These are phyloP conservation scores for Tenebrio molitor DNA, from an alignment of 1,140 invertebrate genomes.

Conservation along the genomic window DNA sequence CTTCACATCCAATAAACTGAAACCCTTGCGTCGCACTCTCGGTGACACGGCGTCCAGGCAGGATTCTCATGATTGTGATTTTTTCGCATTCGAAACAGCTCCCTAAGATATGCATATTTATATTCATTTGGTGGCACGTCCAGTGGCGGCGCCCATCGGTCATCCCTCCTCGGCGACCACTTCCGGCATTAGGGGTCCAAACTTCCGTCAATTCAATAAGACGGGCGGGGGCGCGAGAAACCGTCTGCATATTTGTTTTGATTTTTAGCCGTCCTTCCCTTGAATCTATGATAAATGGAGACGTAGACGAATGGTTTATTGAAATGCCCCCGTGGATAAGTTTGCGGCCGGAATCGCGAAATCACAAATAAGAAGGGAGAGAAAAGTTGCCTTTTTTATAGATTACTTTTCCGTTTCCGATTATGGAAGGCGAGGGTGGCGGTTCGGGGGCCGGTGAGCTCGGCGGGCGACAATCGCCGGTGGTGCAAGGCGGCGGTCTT, in stretches of 20 bases:
- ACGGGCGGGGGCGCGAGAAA: constrained; percentile 53
- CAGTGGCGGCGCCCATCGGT: constrained; percentile 7
- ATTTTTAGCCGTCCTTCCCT: constrained; percentile 55
- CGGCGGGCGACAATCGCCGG: background rate
- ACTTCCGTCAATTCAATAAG: constrained; percentile 61
- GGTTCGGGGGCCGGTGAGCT: constrained; percentile 11
- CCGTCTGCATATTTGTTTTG: constrained; percentile 63
- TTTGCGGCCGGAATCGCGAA: constrained; percentile 53
- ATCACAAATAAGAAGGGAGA: constrained; percentile 58
- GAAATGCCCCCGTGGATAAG: constrained; percentile 60
- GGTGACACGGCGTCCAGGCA: too few species aligned
- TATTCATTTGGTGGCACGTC: background rate
- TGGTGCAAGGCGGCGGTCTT: too few species aligned
- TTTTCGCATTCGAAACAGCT: too few species aligned
- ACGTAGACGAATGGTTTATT: constrained; percentile 63
- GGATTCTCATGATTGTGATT: too few species aligned
- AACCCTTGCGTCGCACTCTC: too few species aligned
- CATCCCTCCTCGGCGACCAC: constrained; percentile 46
- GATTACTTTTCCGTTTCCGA: constrained; percentile 55
- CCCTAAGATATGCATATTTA: background rate
- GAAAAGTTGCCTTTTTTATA: constrained; percentile 50
- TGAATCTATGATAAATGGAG: constrained; percentile 59
- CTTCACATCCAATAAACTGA: too few species aligned
- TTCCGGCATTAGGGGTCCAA: constrained; percentile 55
- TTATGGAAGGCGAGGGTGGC: constrained; percentile 34